Conservation (phyloP, 2,888 invertebrate genomes). For the Eilema caniola region DNA sequence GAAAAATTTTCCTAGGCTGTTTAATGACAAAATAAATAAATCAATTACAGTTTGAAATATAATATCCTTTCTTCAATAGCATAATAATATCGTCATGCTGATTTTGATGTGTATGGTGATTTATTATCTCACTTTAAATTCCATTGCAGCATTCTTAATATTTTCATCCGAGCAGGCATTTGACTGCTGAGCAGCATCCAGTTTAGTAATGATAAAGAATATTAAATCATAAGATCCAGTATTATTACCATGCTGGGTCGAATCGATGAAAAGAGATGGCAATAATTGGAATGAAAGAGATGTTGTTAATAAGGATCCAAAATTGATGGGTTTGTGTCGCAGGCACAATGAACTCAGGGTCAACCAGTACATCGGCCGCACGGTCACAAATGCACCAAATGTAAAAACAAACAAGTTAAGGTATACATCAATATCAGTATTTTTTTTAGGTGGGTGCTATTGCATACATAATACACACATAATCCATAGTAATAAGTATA, state of each 20-base stretch:
- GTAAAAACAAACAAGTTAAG: too few species aligned
- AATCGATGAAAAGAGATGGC: not conserved
- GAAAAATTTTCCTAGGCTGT: too few species aligned
- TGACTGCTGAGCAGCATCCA: not conserved
- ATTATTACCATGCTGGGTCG: not conserved
- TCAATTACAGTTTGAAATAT: too few species aligned
- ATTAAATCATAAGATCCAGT: not conserved
- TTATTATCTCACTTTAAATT: not conserved
- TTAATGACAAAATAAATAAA: too few species aligned
- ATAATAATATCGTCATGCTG: too few species aligned
- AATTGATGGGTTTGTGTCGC: constrained; percentile 11
- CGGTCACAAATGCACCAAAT: too few species aligned
- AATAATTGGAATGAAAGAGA: not conserved
- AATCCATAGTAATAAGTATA: too few species aligned
- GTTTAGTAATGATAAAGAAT: too few species aligned
- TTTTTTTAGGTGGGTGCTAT: not conserved
- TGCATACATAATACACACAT: too few species aligned
- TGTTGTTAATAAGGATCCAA: constrained; percentile 1
- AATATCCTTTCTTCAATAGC: too few species aligned
- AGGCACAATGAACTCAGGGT: constrained; percentile 17
- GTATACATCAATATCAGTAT: not conserved
- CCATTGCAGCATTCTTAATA: not conserved
- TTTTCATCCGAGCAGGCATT: not conserved
- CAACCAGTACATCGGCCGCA: constrained; percentile 9
- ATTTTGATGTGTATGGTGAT: not conserved